phyloP scores from a whole-genome alignment of 2,888 invertebrate genomes.

The Elysia crispata region DNA sequence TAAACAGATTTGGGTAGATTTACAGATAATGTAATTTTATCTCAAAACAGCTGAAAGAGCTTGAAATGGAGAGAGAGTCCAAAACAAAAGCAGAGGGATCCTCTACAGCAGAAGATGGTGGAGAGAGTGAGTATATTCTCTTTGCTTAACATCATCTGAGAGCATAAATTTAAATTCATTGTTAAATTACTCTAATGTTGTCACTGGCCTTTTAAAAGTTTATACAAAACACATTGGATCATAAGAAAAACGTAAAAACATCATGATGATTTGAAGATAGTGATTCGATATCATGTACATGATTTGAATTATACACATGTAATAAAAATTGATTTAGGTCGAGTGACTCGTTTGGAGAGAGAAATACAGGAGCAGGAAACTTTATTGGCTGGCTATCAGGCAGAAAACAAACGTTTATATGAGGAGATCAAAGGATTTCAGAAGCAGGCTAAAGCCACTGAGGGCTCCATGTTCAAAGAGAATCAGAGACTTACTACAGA shows the following conservation, averaged over 20 bases:
- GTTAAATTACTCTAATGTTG: no score
- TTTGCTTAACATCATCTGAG: no score
- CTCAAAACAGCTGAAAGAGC: conserved; percentile 47
- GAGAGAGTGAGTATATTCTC: conserved; percentile 25
- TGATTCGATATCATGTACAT: no score
- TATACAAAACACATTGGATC: no score
- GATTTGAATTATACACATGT: no score
- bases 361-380: conserved; percentile 75
- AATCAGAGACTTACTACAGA: conserved; percentile 72
- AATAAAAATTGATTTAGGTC: neutral
- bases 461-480: conserved; percentile 74
- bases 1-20: no score
- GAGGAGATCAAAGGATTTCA: conserved; percentile 72
- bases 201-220: no score
- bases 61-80: conserved; percentile 34
- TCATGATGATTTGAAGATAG: no score
- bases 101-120: neutral
- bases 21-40: no score
- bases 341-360: conserved; percentile 59
- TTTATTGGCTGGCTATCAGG: conserved; percentile 73
- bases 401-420: conserved; percentile 75
- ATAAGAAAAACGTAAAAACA: no score
- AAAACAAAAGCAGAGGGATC: neutral
- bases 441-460: conserved; percentile 68
- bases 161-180: no score